Evolutionary conservation across 2,113 vertebrate genomes (phyloP).

Genomic region (Mobula hypostoma): DNA sequence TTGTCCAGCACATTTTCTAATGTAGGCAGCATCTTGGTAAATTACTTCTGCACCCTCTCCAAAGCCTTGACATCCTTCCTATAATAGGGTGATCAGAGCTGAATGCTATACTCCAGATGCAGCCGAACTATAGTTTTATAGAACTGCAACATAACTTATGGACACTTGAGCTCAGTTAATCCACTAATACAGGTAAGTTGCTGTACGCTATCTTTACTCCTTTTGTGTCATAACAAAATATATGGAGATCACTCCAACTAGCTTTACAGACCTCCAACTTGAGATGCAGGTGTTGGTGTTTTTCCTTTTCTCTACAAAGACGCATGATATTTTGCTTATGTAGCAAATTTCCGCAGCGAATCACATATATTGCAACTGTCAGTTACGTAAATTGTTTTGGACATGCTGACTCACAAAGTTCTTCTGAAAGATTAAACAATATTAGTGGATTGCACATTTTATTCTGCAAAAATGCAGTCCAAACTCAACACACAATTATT

Average conservation of each 20-base stretch:
- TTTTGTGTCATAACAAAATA: too few relatives aligned
- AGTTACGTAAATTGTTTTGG: background rate
- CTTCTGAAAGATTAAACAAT: background rate
- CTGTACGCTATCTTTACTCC: too few relatives aligned
- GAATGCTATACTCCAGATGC: too few relatives aligned
- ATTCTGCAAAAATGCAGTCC: background rate
- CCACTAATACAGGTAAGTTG: too few relatives aligned
- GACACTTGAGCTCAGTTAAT: too few relatives aligned
- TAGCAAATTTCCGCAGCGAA: background rate
- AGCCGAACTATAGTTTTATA: too few relatives aligned
- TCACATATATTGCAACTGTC: background rate
- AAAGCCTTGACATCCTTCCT: too few relatives aligned
- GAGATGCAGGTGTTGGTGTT: background rate
- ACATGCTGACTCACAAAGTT: background rate
- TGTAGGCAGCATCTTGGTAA: too few relatives aligned
- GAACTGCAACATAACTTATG: too few relatives aligned
- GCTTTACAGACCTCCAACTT: background rate
- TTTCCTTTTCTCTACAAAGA: background rate
- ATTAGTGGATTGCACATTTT: background rate
- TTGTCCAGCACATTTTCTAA: too few relatives aligned
- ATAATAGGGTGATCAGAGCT: too few relatives aligned
- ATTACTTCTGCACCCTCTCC: too few relatives aligned
- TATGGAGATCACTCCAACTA: background rate
- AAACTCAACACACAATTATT: background rate
- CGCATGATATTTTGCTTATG: background rate